Evolutionary conservation across 2,888 invertebrate species (phyloP), one percentile per base, ranked within the genome.

Genomic region (Zaprionus bogoriensis): DNA sequence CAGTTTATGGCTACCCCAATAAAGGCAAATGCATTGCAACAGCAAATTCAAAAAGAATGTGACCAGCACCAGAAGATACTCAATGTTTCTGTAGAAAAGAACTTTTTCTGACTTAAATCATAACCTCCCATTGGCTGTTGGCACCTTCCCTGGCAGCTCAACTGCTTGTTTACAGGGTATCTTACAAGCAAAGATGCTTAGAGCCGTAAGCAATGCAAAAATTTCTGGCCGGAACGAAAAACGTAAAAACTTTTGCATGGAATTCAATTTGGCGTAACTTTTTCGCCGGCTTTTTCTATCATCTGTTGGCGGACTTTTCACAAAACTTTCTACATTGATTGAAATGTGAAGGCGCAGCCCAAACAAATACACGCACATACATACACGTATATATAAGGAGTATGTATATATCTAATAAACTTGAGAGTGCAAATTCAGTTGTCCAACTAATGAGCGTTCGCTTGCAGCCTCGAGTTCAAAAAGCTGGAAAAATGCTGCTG

Each of bases 251-350:
- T 79, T 86, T 67, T 64, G 61, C 68, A 78, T 76, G 76, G 50
- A 80, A 80, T 80, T 80, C 79, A 87, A 80, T 80, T 80, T 80
- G 77, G 54, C 67, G 57, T 67, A 80, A 80, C 80, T 87, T 80
- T 77, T 47, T 38, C 55, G 39, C 70, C 55, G 62, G 51, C 36
- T 54, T 62, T 62, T 60, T 38, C 66, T 47, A 77, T 84, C 70
- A 75, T 79, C 79, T 63, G 60, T 64, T 67, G 77, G 48, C 14
- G 57, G 76, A 78, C 76, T 82, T 87, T 82, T 85, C 85, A 60
- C 30, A 52, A 60, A 74, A 79, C 81, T 61, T 87, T 87, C 68
- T 55, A 57, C 81, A 73, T 77, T 80, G 78, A 79, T 87, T 84
- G 85, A 87, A 79, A 84, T 77, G 70, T 67, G 58, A 62, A 51